These are phyloP conservation scores for Matsumyia berberina DNA, from an alignment of 2,888 invertebrate species.

Conservation along the genomic window DNA sequence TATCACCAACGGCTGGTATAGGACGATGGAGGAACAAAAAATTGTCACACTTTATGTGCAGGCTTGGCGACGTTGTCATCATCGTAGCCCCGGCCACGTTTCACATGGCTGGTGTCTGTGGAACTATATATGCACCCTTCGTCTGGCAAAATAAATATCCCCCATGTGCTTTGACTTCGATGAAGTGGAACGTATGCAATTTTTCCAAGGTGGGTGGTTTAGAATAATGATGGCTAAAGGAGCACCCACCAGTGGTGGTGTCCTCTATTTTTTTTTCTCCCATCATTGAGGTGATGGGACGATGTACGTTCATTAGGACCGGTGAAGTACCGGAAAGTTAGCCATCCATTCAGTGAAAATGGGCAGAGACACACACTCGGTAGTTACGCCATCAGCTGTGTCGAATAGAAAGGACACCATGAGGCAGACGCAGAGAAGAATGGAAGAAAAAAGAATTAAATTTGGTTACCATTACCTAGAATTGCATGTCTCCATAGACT, in stretches of 20 bases:
- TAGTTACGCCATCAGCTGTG: slow-evolving; percentile 67
- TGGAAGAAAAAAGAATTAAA: slow-evolving; percentile 39
- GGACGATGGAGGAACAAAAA: slow-evolving; percentile 8
- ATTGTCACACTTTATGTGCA: slow-evolving; percentile 53
- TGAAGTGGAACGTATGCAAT: slow-evolving; percentile 75
- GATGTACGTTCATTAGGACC: slow-evolving; percentile 73
- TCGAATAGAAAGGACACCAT: slow-evolving; percentile 42
- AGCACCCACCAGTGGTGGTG: slow-evolving; percentile 62
- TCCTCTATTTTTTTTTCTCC: slow-evolving; percentile 5
- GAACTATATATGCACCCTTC: slow-evolving; percentile 17
- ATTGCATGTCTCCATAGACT: slow-evolving; percentile 56
- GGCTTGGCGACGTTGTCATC: slow-evolving; percentile 64
- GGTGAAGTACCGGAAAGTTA: slow-evolving; percentile 73
- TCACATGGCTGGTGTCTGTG: slow-evolving; percentile 33
- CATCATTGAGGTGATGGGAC: slow-evolving; percentile 48
- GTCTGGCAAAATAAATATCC: slow-evolving; percentile 68
- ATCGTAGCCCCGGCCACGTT: slow-evolving; percentile 47
- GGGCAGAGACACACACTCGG: slow-evolving; percentile 69
- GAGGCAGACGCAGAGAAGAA: slow-evolving; percentile 4
- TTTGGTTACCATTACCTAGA: slow-evolving; percentile 66
- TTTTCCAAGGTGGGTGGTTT: slow-evolving; percentile 53
- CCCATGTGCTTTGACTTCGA: slow-evolving; percentile 51
- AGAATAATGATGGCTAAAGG: slow-evolving; percentile 70
- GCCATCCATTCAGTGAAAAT: slow-evolving; percentile 75
- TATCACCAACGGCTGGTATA: slow-evolving; percentile 1